phyloP scores from a whole-genome alignment of 2,113 vertebrate genomes.

The Elanoides forficatus region DNA sequence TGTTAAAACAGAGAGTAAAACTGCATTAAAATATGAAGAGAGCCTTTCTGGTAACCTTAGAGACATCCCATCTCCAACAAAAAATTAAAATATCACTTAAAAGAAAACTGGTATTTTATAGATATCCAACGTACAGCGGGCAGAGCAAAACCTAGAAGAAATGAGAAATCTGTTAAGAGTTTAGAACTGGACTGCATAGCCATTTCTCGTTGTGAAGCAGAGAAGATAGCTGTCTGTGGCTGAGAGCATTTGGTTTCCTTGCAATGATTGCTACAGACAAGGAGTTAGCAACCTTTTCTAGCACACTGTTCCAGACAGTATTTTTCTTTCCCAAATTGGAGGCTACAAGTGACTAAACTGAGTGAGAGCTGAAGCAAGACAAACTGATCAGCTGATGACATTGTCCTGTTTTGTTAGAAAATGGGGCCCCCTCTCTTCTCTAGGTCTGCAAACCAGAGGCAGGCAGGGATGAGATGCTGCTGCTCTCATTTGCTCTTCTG shows the following conservation, averaged over 20 bases:
- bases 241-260: background rate
- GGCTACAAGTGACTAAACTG: background rate
- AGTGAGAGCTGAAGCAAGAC: background rate
- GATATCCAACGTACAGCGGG: rapidly evolving
- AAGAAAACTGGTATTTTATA: background rate
- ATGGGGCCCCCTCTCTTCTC: background rate
- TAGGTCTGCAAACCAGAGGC: background rate
- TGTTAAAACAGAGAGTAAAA: background rate
- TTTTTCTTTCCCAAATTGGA: background rate
- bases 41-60: background rate
- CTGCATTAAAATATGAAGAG: background rate
- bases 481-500: background rate
- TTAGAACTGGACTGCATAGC: background rate
- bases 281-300: background rate
- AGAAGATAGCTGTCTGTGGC: background rate
- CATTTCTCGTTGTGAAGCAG: background rate
- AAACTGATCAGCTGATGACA: background rate
- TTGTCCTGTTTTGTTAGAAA: background rate
- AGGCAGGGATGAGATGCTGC: background rate
- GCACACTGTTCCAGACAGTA: background rate
- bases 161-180: background rate
- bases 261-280: background rate
- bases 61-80: background rate
- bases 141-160: background rate
- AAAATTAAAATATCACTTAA: background rate